Conservation (phyloP, 2,113 vertebrate genomes). For the Synchiropus splendidus region DNA sequence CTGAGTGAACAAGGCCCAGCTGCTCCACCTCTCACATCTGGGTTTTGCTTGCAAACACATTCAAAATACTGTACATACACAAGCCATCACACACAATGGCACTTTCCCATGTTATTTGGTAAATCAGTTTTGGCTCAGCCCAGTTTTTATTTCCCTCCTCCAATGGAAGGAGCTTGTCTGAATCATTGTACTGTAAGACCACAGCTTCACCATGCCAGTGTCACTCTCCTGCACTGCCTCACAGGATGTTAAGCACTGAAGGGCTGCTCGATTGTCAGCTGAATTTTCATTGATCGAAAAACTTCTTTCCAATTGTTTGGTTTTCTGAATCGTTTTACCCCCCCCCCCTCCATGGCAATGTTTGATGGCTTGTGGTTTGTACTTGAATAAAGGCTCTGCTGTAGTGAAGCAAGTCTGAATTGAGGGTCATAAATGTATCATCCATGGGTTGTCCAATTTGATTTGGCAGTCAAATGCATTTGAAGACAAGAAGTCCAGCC, state of each 20-base stretch:
- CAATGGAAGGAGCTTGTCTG: constrained; percentile 44
- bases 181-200: constrained; percentile 46
- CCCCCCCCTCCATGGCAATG: constrained; percentile 39
- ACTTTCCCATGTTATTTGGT: constrained; percentile 41
- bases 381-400: constrained; percentile 40
- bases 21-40: constrained; percentile 13
- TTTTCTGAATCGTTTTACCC: constrained; percentile 54
- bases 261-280: constrained; percentile 43
- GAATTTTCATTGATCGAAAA: too few species aligned
- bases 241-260: constrained; percentile 43
- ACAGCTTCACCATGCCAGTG: constrained; percentile 44
- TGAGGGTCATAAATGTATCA: constrained; percentile 8
- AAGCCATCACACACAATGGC: constrained; percentile 26
- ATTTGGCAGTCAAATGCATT: too few species aligned
- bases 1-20: constrained; percentile 61
- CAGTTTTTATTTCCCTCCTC: constrained; percentile 35
- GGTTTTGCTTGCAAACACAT: constrained; percentile 16
- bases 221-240: constrained; percentile 33
- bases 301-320: too few species aligned
- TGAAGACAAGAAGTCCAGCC: too few species aligned
- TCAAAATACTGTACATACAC: constrained; percentile 23
- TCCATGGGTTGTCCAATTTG: constrained; percentile 21
- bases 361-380: constrained; percentile 30
- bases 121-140: constrained; percentile 20
- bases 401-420: constrained; percentile 13